Base-by-base conservation (phyloP, 2,888 invertebrate genomes). In the Ctena decussata region DNA sequence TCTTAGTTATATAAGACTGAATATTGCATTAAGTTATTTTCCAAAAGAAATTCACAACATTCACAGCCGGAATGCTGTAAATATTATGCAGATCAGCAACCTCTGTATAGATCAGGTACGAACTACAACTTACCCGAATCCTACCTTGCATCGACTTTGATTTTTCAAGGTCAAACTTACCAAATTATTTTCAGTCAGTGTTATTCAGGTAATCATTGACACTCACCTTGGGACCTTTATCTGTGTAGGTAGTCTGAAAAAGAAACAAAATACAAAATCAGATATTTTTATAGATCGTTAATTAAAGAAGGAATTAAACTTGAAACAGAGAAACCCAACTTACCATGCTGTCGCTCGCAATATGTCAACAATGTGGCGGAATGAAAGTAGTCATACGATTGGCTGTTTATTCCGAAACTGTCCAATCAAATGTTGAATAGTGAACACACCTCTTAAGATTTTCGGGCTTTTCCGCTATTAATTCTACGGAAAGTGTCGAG, bases 161-260 rank as follows among this genome's bases (percentile, higher is more conserved):
- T n/a, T n/a, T 49, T 1, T 75, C 79, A 85, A 85, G 85, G 85
- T 85, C 85, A 79, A 73, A 35, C n/a, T 53, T 21, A 41, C 76
- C 27, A 30, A 11, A 8, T 11, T 15, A 73, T 24, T 57, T 60
- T 76, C 49, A 15, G 27, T 39, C 1, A 27, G 41, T 32, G 3
- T 32, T 18, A 57, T 35, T 65, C 0, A 35, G 57, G 21, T 15
- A 49, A 44, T 0, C 35, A 74, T 11, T 85, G 85, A 77, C 88
- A 88, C 88, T 79, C 60, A 88, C 88, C 77, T 88, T 85, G 53
- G 83, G 85, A 18, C 88, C 88, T 74, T 88, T 88, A 41, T 88
- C 75, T 71, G 88, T 79, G 74, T 88, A 88, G 32, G 79, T 79
- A 6, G 88, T 88, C 88, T 88, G 83, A n/a, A 88, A 88, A 72